Evolutionary conservation across 1,140 invertebrate species (phyloP), one percentile per base, ranked within the genome.

Genomic region (Hypsibius dujardini): DNA sequence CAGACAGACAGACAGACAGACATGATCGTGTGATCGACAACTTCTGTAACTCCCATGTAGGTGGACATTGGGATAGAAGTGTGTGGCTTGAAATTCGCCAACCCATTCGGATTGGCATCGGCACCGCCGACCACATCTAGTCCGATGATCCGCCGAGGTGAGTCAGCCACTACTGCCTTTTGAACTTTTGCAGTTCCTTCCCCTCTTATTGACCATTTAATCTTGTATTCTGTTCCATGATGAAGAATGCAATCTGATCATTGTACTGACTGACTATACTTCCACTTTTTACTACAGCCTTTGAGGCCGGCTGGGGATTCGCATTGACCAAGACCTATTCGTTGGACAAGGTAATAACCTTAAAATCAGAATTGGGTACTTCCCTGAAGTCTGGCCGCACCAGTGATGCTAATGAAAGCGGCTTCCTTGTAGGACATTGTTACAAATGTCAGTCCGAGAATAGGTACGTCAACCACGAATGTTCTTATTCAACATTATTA

Each of bases 51-150:
- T 28, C 28, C 28, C 28, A 28, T 28, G 28, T 28, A 28, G 28
- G 28, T 98, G 1, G 95, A 98, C 77, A 80, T 98, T 1, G 90
- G 88, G 70, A 85, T 95, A 2, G 87, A 92, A 77, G 84, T 98
- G 73, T 96, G 93, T 79, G 92, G 93, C 0, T 79, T 98, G 1
- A 88, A 86, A 76, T 98, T 98, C 78, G 87, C 89, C 78, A 98
- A 98, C 83, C 95, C 95, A 0, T 98, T 96, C 78, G 95, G 95
- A 0, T 79, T 98, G 59, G 95, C 95, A 14, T 95, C 92, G 50
- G 95, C 95, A 1, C 92, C 95, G 15, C 95, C 95, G 0, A 90
- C 92, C 1, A 98, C 95, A 15, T 87, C 87, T 69, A 86, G 88
- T 40, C 85, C 93, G 0, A 98, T 98, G 95, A 96, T 98, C 50